Conservation (phyloP, 2,113 vertebrate genomes). For the Lipophrys pholis region DNA sequence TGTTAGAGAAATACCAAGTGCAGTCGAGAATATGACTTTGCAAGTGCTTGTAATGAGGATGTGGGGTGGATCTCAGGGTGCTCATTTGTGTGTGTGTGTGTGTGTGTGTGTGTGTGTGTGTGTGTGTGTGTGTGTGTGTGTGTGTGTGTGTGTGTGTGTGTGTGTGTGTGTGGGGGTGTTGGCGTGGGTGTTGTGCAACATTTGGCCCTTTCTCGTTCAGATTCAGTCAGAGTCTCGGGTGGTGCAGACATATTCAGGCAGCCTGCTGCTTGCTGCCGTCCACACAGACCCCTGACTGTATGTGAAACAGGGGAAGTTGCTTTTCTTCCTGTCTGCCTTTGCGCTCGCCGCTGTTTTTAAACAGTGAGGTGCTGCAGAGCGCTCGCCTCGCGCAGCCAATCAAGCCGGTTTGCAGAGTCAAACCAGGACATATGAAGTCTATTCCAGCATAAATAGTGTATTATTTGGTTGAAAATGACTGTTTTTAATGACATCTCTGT, state of each 20-base stretch:
- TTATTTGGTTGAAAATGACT: too few species aligned
- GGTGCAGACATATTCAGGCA: slow-evolving; percentile 31
- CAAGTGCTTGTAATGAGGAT: slow-evolving; percentile 50
- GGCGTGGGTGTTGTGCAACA: slow-evolving; percentile 7
- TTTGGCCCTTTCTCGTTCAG: slow-evolving; percentile 54
- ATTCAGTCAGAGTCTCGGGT: slow-evolving; percentile 41
- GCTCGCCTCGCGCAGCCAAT: not conserved
- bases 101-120: too few species aligned
- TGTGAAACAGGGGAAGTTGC: slow-evolving; percentile 69
- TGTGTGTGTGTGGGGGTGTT: not conserved
- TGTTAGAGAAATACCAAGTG: slow-evolving; percentile 54
- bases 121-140: too few species aligned
- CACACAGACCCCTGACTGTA: slow-evolving; percentile 16
- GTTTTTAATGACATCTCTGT: too few species aligned
- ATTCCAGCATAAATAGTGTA: too few species aligned
- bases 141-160: too few species aligned
- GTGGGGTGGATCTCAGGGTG: slow-evolving; percentile 20
- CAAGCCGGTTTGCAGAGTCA: too few species aligned
- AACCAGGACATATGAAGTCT: too few species aligned
- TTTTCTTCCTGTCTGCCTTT: slow-evolving; percentile 65
- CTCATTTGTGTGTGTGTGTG: not conserved
- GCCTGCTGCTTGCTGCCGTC: slow-evolving; percentile 40
- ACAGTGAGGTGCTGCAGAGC: slow-evolving; percentile 32
- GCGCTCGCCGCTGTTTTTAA: not conserved
- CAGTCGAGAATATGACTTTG: slow-evolving; percentile 61